A percentile compares a stretch with the other conserved stretches of the same genome.
These are phyloP conservation scores for Tubulanus polymorphus DNA, from an alignment of 2,888 invertebrate genomes.

Conservation along the genomic window DNA sequence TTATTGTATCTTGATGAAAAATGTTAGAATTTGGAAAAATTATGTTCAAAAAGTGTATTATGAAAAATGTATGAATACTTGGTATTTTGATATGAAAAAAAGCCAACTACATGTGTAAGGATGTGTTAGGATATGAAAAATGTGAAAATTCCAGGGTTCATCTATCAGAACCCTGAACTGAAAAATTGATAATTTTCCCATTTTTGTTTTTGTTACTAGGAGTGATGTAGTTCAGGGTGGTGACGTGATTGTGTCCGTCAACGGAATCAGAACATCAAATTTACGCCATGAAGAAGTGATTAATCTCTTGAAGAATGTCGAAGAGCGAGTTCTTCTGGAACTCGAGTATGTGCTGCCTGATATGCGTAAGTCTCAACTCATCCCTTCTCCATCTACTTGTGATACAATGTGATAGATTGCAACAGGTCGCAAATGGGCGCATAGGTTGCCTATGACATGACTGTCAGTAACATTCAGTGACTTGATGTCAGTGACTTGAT, in stretches of 20 bases:
- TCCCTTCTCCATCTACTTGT: too few species aligned
- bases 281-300: constrained; percentile 76
- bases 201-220: constrained; percentile 36
- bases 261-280: constrained; percentile 72
- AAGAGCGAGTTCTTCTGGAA: constrained; percentile 72
- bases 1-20: too few species aligned
- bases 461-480: too few species aligned
- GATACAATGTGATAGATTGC: too few species aligned
- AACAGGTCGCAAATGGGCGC: too few species aligned
- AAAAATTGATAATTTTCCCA: not conserved
- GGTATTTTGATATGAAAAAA: too few species aligned
- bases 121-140: constrained; percentile 8
- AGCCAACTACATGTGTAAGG: not conserved
- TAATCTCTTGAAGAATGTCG: constrained; percentile 69
- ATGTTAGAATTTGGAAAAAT: too few species aligned
- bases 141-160: too few species aligned
- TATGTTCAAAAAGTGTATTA: too few species aligned
- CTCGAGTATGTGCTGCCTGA: constrained; percentile 80
- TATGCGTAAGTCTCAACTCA: constrained; percentile 67
- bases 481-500: too few species aligned
- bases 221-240: constrained; percentile 77
- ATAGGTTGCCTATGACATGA: too few species aligned
- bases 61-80: too few species aligned
- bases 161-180: constrained; percentile 5
- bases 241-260: constrained; percentile 75